Evolutionary conservation across 2,888 invertebrate genomes (phyloP).

Genomic region (Tipula unca): DNA sequence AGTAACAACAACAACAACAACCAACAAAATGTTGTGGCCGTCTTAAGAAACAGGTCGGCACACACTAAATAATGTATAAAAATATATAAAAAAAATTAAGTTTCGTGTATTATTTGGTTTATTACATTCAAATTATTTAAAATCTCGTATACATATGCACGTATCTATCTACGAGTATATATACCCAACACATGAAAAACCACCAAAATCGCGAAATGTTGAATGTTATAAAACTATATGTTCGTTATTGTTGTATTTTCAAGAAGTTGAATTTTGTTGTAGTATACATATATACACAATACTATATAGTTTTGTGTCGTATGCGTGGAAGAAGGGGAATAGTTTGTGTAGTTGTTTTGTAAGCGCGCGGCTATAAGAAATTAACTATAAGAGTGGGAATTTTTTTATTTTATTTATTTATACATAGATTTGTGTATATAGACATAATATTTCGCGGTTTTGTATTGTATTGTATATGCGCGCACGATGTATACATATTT

Average conservation of each 20-base stretch:
- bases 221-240: too few species aligned
- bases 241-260: not conserved
- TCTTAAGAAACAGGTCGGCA: constrained; percentile 44
- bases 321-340: constrained; percentile 14
- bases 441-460: not conserved
- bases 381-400: not conserved
- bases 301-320: not conserved
- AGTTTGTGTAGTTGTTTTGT: not conserved
- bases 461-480: not conserved
- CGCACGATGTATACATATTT: not conserved
- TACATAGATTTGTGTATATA: not conserved
- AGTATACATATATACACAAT: too few species aligned
- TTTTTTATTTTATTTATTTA: not conserved
- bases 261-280: not conserved
- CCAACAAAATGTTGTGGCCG: constrained; percentile 36
- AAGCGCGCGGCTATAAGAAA: not conserved
- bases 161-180: too few species aligned
- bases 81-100: not conserved
- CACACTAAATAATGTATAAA: constrained; percentile 36
- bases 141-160: not conserved
- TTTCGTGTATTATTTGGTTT: constrained; percentile 17
- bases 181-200: not conserved
- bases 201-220: not conserved
- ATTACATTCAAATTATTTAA: constrained; percentile 1
- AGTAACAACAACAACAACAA: too few species aligned